Base-by-base conservation (phyloP, 2,113 vertebrate genomes). In the Pipra filicauda region DNA sequence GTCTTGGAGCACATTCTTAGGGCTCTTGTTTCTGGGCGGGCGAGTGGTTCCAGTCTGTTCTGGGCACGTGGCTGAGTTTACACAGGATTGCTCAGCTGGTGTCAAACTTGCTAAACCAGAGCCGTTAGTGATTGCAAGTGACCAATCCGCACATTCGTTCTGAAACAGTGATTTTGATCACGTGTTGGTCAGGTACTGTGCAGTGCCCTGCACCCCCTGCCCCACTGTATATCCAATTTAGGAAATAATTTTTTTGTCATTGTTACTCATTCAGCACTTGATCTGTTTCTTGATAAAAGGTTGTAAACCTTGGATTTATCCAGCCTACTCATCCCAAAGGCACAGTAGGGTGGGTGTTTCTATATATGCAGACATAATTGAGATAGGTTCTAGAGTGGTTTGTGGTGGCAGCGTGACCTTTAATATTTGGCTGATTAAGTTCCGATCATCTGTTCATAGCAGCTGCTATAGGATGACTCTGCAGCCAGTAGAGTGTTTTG, bases 51-150 rank as follows among this genome's bases (percentile, higher is more conserved):
- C 16, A 39, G 59, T 69, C 48, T 7, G 0, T 27, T 52, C 37
- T 24, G 41, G 37, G 46, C 2, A 5, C 1, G 1, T 20, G 46
- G 15, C 51, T 39, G 76, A 80, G 49, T 17, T 88, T 28, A 28
- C 0, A 1, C 19, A 6, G 48, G 8, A 52, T 52, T 78, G 61
- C 31, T 6, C 20, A 23, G 46, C 2, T 24, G 5, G 12, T 30
- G 8, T 75, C 46, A 43, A 67, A 64, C 10, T 51, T 46, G 44
- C 13, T 35, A 55, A 86, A 55, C 58, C 8, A 3, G 7, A 4
- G 15, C 5, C 2, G 0, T 71, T 75, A 24, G 27, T 3, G 57
- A 67, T 33, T 46, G 48, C 52, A 30, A n/a, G 37, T 7, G 46
- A 71, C 1, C 0, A 37, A 39, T 71, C 19, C 43, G 48, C 72